Evolutionary conservation across 2,797 vertebrate species (phyloP).

Genomic region (Falco cherrug): DNA sequence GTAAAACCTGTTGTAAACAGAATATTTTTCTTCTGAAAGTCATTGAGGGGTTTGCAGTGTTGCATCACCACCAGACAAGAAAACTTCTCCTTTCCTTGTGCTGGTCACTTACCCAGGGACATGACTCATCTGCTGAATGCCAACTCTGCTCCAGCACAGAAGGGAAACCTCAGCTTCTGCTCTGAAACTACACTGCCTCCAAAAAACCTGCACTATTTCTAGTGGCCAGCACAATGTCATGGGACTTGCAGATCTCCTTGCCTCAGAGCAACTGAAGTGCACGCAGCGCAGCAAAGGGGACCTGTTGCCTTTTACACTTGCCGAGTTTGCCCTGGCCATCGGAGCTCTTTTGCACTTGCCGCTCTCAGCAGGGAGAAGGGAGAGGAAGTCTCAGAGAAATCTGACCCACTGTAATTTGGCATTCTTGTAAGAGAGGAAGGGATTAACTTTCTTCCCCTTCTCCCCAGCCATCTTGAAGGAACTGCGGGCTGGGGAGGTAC

Average conservation of each 20-base stretch:
- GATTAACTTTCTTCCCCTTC: background rate
- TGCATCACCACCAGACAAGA: background rate
- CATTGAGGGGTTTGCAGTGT: background rate
- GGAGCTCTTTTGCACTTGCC: background rate
- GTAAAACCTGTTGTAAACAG: background rate
- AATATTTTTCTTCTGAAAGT: background rate
- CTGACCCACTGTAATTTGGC: background rate
- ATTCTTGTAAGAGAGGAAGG: background rate
- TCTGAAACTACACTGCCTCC: background rate
- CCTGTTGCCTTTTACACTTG: background rate
- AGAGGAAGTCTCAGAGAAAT: background rate
- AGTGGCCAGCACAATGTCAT: background rate
- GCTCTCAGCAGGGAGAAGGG: background rate
- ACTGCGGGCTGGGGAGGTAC: background rate
- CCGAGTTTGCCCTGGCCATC: background rate
- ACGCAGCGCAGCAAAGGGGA: accelerated
- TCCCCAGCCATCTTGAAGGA: background rate
- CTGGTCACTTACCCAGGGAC: background rate
- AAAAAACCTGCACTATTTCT: background rate
- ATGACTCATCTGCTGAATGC: background rate
- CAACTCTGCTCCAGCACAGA: background rate
- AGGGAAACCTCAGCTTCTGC: slow-evolving; percentile 26
- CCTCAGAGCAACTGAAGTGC: background rate
- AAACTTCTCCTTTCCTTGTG: background rate
- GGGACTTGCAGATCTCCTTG: background rate